Evolutionary conservation across 1,140 invertebrate species (phyloP).

Genomic region (Oscheius sp.): DNA sequence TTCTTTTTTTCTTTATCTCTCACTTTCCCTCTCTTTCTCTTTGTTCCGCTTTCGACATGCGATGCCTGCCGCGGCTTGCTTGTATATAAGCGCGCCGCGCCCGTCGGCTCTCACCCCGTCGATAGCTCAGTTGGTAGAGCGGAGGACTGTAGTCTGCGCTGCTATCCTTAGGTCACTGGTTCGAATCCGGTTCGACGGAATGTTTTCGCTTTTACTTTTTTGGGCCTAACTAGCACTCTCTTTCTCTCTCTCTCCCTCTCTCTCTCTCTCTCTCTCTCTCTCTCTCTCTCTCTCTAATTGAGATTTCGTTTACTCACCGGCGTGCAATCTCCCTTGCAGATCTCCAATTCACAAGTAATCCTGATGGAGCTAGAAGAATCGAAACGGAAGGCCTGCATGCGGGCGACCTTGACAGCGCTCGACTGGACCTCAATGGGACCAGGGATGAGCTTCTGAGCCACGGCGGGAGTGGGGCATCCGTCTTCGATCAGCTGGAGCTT

Average conservation of each 20-base stretch:
- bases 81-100: no score
- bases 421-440: slow-evolving; percentile 51
- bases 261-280: no score
- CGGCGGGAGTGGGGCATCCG: slow-evolving; percentile 58
- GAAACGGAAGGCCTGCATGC: slow-evolving; percentile 60
- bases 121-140: slow-evolving; percentile 51
- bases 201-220: no score
- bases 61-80: no score
- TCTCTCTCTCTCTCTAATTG: neutral
- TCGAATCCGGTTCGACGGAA: no score
- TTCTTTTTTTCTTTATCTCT: no score
- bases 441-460: slow-evolving; percentile 59
- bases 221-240: no score
- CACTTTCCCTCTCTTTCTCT: no score
- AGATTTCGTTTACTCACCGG: slow-evolving; percentile 48
- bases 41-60: no score
- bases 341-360: slow-evolving; percentile 57
- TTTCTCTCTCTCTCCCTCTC: no score
- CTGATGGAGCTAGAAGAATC: slow-evolving; percentile 52
- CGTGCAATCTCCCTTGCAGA: slow-evolving; percentile 59
- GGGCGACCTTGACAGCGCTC: slow-evolving; percentile 55
- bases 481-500: slow-evolving; percentile 54
- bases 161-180: neutral
- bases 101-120: no score
- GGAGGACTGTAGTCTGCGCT: slow-evolving; percentile 44